phyloP scores from a whole-genome alignment of 2,797 vertebrate species.

The Lepus oiostolus region DNA sequence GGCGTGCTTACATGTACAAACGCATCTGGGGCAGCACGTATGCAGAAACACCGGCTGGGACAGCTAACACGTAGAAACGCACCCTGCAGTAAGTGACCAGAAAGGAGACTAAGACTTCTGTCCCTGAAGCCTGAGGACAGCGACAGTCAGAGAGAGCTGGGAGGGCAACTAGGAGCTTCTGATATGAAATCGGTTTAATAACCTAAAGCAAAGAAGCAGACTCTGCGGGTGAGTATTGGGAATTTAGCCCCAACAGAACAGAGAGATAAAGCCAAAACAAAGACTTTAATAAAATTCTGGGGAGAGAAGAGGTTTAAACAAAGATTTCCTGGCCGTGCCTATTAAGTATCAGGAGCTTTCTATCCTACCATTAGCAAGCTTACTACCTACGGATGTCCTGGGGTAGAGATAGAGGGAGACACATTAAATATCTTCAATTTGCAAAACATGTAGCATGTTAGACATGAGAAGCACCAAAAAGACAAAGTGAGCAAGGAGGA shows the following conservation, averaged over 20 bases:
- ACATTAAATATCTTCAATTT: neutral
- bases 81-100: neutral
- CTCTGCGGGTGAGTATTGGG: neutral
- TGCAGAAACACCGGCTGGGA: neutral
- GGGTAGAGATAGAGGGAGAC: neutral
- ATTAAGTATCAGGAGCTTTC: neutral
- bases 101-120: neutral
- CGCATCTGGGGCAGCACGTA: neutral
- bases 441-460: neutral
- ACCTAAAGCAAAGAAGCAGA: neutral
- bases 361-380: neutral
- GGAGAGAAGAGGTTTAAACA: neutral
- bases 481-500: neutral
- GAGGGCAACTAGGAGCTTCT: neutral
- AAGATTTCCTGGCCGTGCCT: neutral
- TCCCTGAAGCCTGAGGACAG: neutral
- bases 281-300: neutral
- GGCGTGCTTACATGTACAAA: neutral
- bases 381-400: neutral
- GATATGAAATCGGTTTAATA: neutral
- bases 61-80: neutral
- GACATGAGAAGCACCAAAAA: neutral
- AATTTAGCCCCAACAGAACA: neutral
- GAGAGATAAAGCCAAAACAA: neutral
- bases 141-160: rapidly evolving